phyloP scores from a whole-genome alignment of 2,888 invertebrate species.

The Erebia ligea region DNA sequence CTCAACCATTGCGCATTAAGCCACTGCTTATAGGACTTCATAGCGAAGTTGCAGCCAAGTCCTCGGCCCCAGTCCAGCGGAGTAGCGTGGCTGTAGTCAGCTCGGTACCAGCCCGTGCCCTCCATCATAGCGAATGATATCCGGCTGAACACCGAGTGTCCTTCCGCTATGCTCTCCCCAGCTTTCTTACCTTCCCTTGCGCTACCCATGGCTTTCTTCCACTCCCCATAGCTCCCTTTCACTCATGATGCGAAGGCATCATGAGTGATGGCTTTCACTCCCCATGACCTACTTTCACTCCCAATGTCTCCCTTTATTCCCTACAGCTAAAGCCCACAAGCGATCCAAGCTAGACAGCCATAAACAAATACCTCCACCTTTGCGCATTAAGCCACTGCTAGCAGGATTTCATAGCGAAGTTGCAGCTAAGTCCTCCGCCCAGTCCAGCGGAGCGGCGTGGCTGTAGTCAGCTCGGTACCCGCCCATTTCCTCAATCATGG shows the following conservation, averaged over 20 bases:
- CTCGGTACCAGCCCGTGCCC: conserved; percentile 98
- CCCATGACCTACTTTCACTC: too few relatives aligned
- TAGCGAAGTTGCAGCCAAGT: conserved; percentile 97
- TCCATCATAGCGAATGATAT: conserved; percentile 98
- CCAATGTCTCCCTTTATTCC: too few relatives aligned
- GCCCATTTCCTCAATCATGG: conserved; percentile 98
- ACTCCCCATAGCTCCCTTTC: too few relatives aligned
- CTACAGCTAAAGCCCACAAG: too few relatives aligned
- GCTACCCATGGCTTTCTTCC: too few relatives aligned
- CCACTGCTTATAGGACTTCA: conserved; percentile 98
- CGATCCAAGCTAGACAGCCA: conserved; percentile 17
- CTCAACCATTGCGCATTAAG: conserved; percentile 89
- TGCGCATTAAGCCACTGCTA: conserved; percentile 96
- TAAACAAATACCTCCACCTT: conserved; percentile 81
- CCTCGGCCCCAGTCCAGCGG: conserved; percentile 95
- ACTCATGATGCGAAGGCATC: too few relatives aligned
- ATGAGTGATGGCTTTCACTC: too few relatives aligned
- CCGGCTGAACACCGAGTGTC: conserved; percentile 97
- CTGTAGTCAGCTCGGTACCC: conserved; percentile 97
- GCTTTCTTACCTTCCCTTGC: too few relatives aligned
- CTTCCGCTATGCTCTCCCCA: too few relatives aligned
- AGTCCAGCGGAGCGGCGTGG: conserved; percentile 93
- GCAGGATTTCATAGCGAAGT: conserved; percentile 97
- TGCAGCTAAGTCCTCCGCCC: conserved; percentile 96
- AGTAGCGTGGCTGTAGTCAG: conserved; percentile 94